These are phyloP conservation scores for Brachyhypopomus gauderio DNA, from an alignment of 2,113 vertebrate genomes.

Conservation along the genomic window DNA sequence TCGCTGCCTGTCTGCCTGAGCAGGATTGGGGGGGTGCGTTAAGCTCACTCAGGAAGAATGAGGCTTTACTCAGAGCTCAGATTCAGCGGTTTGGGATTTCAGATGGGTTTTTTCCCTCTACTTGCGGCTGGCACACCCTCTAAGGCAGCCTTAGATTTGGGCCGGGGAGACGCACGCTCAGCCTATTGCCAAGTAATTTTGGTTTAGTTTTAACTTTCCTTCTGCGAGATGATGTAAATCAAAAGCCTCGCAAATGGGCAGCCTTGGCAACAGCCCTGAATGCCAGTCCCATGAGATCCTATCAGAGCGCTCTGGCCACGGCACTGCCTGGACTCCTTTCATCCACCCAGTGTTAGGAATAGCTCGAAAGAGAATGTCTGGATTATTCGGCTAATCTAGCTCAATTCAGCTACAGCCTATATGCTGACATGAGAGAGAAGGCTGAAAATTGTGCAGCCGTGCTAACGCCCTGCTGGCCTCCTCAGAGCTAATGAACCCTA, in stretches of 20 bases:
- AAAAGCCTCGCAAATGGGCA: not conserved
- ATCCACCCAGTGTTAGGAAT: conserved; percentile 32
- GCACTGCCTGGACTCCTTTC: not conserved
- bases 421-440: not conserved
- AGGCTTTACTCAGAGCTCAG: conserved; percentile 38
- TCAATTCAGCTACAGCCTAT: not conserved
- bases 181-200: conserved; percentile 31
- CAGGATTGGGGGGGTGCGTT: conserved; percentile 36
- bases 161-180: not conserved
- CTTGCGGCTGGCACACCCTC: conserved; percentile 41
- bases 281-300: conserved; percentile 33
- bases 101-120: not conserved
- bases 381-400: not conserved
- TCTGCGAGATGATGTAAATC: conserved; percentile 42
- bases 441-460: conserved; percentile 30
- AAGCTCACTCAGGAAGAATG: conserved; percentile 44
- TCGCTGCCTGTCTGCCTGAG: not conserved
- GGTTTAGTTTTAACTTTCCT: conserved; percentile 43
- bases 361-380: conserved; percentile 5
- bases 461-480: conserved; percentile 35
- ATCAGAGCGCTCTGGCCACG: conserved; percentile 5
- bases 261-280: conserved; percentile 31
- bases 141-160: conserved; percentile 35
- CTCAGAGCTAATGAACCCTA: conserved; percentile 23
- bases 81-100: conserved; percentile 51